Evolutionary conservation across 2,888 invertebrate genomes (phyloP).

Genomic region (Mythimna pallens): DNA sequence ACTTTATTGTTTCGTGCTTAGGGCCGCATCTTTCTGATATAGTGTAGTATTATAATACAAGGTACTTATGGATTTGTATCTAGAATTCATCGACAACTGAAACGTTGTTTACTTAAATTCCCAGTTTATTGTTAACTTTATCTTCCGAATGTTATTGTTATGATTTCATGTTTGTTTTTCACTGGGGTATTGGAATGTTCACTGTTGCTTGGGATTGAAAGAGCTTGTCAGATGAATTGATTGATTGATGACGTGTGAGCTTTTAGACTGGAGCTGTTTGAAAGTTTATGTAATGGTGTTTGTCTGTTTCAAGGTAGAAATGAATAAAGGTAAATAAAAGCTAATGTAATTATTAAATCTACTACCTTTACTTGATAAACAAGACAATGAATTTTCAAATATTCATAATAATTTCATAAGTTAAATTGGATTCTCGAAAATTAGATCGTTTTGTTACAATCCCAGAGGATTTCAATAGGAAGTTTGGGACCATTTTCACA

Average conservation of each 20-base stretch:
- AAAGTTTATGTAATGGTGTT: conserved; percentile 7
- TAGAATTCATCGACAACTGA: background rate
- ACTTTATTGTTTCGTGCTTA: too few species aligned
- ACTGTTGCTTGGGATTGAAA: conserved; percentile 16
- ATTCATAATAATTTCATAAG: background rate
- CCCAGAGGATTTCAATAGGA: conserved; percentile 4
- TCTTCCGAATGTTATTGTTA: background rate
- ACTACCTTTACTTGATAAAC: conserved; percentile 2
- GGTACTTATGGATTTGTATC: background rate
- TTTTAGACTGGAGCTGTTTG: conserved; percentile 19
- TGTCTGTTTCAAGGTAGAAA: background rate
- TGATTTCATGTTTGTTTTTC: conserved; percentile 33
- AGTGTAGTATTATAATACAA: too few species aligned
- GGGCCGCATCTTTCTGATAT: too few species aligned
- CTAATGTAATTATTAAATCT: background rate
- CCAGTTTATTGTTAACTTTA: background rate
- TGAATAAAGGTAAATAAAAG: conserved; percentile 11
- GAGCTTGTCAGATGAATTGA: conserved; percentile 34
- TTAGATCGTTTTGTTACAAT: conserved; percentile 19
- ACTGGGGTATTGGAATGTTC: conserved; percentile 12
- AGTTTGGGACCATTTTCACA: conserved; percentile 15
- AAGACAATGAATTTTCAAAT: background rate
- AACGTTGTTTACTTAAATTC: background rate
- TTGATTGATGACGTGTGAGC: conserved; percentile 31
- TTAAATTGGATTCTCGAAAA: conserved; percentile 18